Conservation (phyloP, 2,888 invertebrate species). For the Lasioglossum marginatum region DNA sequence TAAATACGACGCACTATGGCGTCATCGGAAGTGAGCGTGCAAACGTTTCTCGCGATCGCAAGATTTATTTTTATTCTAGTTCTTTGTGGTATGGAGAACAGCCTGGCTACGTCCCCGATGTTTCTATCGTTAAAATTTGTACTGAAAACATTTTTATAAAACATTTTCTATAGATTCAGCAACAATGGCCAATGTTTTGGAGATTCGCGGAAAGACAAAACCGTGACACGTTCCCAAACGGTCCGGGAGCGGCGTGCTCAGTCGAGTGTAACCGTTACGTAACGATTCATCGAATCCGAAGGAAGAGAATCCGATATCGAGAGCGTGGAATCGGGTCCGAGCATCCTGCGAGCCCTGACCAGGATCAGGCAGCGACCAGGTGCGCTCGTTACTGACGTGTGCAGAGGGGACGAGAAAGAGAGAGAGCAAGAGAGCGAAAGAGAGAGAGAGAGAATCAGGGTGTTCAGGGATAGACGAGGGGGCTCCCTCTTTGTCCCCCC, state of each 20-base stretch:
- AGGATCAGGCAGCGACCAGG: constrained; percentile 68
- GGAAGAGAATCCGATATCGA: constrained; percentile 17
- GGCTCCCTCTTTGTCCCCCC: constrained; percentile 41
- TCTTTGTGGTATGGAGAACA: neutral
- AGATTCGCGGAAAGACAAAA: neutral
- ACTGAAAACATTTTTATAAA: neutral
- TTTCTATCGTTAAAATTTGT: neutral
- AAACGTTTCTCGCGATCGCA: neutral
- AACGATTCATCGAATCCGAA: neutral
- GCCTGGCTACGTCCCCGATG: neutral
- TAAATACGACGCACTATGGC: neutral
- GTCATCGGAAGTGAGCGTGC: neutral
- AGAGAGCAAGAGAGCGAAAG: neutral
- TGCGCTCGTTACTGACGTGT: constrained; percentile 60
- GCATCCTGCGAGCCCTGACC: constrained; percentile 55
- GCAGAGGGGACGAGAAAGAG: constrained; percentile 46
- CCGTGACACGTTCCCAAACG: neutral
- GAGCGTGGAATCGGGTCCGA: constrained; percentile 37
- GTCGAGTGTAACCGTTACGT: neutral
- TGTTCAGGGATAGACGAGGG: constrained; percentile 48
- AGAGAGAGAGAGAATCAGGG: constrained; percentile 40
- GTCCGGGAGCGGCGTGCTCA: neutral
- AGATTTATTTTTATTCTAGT: neutral
- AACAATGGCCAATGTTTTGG: neutral
- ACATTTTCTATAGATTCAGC: neutral